Evolutionary conservation across 2,797 vertebrate species (phyloP), one percentile per base, ranked within the genome.

Genomic region (Danio jaintianensis): DNA sequence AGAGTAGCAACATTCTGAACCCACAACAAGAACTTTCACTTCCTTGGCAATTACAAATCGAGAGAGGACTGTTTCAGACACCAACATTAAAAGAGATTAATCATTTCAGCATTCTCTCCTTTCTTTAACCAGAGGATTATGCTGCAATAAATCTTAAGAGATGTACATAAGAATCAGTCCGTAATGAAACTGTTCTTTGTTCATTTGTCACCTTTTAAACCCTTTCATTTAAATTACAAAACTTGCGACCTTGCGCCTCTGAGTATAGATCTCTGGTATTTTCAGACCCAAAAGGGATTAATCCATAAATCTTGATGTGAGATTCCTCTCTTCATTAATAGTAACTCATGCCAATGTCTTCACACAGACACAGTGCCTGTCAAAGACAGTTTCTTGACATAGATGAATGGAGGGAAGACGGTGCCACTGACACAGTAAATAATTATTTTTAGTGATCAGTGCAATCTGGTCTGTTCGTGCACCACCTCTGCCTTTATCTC

Each of bases 31-130:
- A 91, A 92, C 91, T 92, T 90, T 86, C 95, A 95, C 95, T 96
- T 94, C 91, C 87, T 87, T 93, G 93, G 95, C 95, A 96, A 96
- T 97, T 98, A 98, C 96, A 98, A 98, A 98, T 96, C 97, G 96
- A 95, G 95, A 93, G 95, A 96, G 96, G 96, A 95, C 96, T 95
- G 95, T 95, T 92, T 93, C 91, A 96, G 96, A 97, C 96, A 94
- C 96, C 94, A 93, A 94, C 94, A 97, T 97, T 97, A 96, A 95
- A 94, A 96, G 96, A 96, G 95, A 98, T 98, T 98, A 96, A 99
- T 98, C 96, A 97, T 97, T 83, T 85, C 92, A 94, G 92, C 91
- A 86, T 90, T 93, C 93, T 94, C 92, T 92, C 93, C 95, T 96
- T 94, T 94, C 94, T 96, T 96, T 96, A 96, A 96, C 92, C 91